Conservation (phyloP, 2,113 vertebrate species). For the Nyctereutes procyonoides region DNA sequence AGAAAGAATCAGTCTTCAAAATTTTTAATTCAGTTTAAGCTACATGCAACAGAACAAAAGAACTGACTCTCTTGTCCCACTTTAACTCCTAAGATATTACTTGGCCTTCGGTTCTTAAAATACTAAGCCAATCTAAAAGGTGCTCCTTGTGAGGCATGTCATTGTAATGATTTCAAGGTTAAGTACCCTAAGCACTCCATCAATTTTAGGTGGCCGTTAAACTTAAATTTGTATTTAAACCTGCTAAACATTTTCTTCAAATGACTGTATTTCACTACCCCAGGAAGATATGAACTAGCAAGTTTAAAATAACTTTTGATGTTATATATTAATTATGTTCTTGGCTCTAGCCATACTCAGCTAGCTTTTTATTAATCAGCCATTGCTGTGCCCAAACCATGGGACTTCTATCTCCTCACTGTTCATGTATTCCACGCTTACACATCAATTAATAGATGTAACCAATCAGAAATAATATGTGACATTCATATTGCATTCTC, state of each 20-base stretch:
- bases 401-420: background rate
- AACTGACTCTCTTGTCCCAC: background rate
- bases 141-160: background rate
- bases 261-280: background rate
- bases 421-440: background rate
- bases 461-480: background rate
- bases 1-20: background rate
- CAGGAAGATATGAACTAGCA: background rate
- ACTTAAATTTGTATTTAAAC: background rate
- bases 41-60: background rate
- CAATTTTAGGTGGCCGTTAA: conserved; percentile 37
- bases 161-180: background rate
- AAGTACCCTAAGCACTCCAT: background rate
- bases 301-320: background rate
- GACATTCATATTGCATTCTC: background rate
- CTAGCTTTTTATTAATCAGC: background rate
- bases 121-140: background rate
- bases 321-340: background rate
- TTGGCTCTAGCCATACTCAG: background rate
- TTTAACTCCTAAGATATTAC: background rate
- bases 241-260: background rate
- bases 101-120: background rate
- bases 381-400: background rate
- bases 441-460: background rate
- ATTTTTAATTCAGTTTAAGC: conserved; percentile 48